Evolutionary conservation across 1,140 invertebrate genomes (phyloP), one percentile per base, ranked within the genome.

Genomic region (Megalopta genalis): DNA sequence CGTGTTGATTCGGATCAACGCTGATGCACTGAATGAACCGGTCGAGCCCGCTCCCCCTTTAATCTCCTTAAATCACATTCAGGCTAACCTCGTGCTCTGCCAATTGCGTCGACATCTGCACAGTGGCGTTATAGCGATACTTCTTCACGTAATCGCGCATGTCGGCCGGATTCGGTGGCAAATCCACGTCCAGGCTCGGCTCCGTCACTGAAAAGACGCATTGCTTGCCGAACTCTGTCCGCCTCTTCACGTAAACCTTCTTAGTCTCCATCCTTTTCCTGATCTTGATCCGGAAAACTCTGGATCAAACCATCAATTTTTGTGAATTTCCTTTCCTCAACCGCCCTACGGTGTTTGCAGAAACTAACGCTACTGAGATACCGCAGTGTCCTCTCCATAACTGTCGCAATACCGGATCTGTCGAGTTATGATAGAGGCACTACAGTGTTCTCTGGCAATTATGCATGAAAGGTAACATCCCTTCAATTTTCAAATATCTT

Each of bases 181-280:
- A 96, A 86, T 96, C 95, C 52, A 96, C 95, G 77, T 96, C 93
- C 25, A 97, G 88, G 75, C 96, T 95, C 2, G 96, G 95, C 60
- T 95, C 94, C 79, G 94, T 94, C 88, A 97, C 96, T 57, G 95
- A 94, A 89, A 98, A 98, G 57, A 95, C 91, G 60, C 95, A 95
- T 81, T 96, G 95, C 83, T 94, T 93, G n/a, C 96, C 96, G 91
- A 96, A 97, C 73, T 95, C 92, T 71, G 93, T 93, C n/a, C 96
- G 93, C 63, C 94, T 94, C 91, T 95, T 96, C 66, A 95, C 93
- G 85, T 95, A 95, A 83, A 95, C 93, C 81, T 94, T 95, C 66
- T 93, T 93, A 9, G 94, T 88, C 87, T 96, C 93, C 95, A 95
- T 94, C 25, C 9, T 21, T 16, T 5, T 21, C 25, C 10, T 52